These are phyloP conservation scores for Alentia gelatinosa DNA, from an alignment of 2,888 invertebrate species.

Conservation along the genomic window DNA sequence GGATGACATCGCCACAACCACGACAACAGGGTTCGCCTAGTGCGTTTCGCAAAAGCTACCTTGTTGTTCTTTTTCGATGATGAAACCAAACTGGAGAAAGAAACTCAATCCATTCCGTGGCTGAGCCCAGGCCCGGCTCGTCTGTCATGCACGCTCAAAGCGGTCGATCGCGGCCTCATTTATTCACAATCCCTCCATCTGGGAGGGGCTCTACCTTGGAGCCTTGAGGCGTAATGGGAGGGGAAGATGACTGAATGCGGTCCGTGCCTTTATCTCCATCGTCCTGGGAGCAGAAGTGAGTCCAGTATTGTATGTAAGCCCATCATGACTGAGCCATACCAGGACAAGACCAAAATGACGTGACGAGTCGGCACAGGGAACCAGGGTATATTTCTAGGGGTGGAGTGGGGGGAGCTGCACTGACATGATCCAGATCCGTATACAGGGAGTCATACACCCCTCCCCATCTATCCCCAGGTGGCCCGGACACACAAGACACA, in stretches of 20 bases:
- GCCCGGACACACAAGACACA: neutral
- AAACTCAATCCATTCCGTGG: neutral
- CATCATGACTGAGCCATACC: too few relatives aligned
- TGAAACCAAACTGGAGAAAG: neutral
- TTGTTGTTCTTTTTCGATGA: neutral
- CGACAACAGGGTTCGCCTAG: neutral
- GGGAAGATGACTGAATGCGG: too few relatives aligned
- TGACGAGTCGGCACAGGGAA: too few relatives aligned
- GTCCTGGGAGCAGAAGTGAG: too few relatives aligned
- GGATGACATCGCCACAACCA: too few relatives aligned
- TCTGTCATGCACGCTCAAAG: conserved; percentile 13
- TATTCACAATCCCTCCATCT: conserved; percentile 17
- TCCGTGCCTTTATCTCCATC: too few relatives aligned
- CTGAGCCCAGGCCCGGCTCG: neutral
- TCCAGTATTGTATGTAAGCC: too few relatives aligned
- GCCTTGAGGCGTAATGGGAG: neutral
- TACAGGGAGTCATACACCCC: neutral
- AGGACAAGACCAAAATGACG: too few relatives aligned
- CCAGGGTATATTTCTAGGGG: neutral
- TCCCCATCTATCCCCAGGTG: neutral
- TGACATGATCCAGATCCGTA: neutral
- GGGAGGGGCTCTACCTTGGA: neutral
- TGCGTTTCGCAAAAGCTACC: neutral
- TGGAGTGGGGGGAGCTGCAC: neutral
- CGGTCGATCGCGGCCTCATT: conserved; percentile 11